Percentiles rank a stretch among this genome's conserved stretches.
These are phyloP conservation scores for Sebastes steindachneri DNA, from an alignment of 2,797 vertebrate genomes.

Conservation along the genomic window DNA sequence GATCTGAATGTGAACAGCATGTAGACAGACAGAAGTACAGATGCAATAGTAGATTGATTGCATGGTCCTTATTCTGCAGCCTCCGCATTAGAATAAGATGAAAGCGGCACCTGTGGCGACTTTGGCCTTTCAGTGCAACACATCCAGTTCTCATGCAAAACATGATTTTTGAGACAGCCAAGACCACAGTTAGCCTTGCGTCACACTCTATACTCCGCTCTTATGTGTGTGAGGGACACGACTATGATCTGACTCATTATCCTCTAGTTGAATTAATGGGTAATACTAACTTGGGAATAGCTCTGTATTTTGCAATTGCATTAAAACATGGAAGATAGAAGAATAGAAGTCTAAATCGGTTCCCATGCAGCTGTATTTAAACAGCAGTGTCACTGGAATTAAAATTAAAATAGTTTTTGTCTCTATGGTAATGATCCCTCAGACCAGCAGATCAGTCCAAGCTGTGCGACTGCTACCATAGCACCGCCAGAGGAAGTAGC, in stretches of 20 bases:
- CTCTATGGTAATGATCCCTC: not conserved
- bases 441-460: not conserved
- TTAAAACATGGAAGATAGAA: not conserved
- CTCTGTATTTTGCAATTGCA: not conserved
- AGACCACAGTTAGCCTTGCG: not conserved
- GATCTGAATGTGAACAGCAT: not conserved
- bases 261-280: constrained; percentile 16
- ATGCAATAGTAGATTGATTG: not conserved
- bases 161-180: not conserved
- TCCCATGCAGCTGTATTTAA: constrained; percentile 10
- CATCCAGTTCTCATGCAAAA: constrained; percentile 2
- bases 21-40: not conserved
- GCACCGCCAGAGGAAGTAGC: constrained; percentile 28
- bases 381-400: constrained; percentile 3
- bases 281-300: not conserved
- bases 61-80: not conserved
- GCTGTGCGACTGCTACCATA: not conserved
- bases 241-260: constrained; percentile 27
- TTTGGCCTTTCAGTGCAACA: not conserved
- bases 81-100: not conserved
- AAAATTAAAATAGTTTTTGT: constrained; percentile 13
- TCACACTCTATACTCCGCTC: not conserved
- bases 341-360: constrained; percentile 1
- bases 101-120: not conserved
- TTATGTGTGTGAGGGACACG: not conserved